phyloP scores from a whole-genome alignment of 2,113 vertebrate genomes.

The Varanus komodoensis region DNA sequence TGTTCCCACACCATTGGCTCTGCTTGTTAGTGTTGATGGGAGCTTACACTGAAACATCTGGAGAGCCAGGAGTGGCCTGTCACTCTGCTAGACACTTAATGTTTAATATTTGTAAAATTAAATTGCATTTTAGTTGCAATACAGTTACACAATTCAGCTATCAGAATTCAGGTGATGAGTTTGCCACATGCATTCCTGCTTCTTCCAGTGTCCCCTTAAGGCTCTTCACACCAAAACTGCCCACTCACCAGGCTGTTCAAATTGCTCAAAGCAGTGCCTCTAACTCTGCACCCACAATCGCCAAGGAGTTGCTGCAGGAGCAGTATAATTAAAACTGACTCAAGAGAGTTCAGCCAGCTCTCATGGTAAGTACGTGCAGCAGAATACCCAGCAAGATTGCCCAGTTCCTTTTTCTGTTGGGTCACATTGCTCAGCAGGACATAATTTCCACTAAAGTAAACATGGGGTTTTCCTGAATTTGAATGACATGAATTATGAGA shows the following conservation, averaged over 20 bases:
- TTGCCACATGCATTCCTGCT: background rate
- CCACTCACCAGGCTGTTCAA: no score
- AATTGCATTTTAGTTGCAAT: background rate
- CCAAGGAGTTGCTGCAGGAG: background rate
- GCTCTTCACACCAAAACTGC: background rate
- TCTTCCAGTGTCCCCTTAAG: no score
- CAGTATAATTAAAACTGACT: background rate
- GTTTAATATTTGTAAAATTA: background rate
- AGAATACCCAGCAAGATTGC: background rate
- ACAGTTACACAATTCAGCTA: background rate
- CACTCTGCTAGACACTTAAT: background rate
- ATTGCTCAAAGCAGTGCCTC: background rate
- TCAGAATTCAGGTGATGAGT: background rate
- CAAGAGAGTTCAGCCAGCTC: background rate
- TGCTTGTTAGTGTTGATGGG: no score
- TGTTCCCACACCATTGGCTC: no score
- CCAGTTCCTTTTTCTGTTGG: background rate
- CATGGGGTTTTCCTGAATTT: background rate
- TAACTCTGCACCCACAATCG: background rate
- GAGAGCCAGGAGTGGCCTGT: no score
- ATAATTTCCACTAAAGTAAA: background rate
- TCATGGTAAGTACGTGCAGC: background rate
- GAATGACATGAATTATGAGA: background rate
- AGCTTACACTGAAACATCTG: no score
- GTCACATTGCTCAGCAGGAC: background rate